Conservation (phyloP, 2,888 invertebrate genomes). For the Steinernema scapterisci region DNA sequence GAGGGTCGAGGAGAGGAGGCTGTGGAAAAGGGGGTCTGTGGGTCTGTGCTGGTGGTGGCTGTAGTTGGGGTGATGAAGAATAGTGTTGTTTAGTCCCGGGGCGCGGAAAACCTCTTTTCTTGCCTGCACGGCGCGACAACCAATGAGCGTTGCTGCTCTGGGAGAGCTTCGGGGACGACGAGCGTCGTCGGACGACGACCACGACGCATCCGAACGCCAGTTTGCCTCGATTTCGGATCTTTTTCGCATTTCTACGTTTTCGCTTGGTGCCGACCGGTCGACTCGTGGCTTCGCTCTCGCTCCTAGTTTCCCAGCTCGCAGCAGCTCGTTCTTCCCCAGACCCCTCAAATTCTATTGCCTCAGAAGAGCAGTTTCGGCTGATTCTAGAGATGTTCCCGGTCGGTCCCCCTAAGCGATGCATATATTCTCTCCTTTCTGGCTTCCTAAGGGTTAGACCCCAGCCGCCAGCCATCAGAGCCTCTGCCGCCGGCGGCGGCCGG, state of each 20-base stretch:
- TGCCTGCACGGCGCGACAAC: too few species aligned
- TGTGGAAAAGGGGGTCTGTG: too few species aligned
- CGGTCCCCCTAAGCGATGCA: too few species aligned
- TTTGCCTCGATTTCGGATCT: conserved; percentile 31
- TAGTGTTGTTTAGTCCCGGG: conserved; percentile 23
- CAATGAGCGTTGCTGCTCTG: too few species aligned
- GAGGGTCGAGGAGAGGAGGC: too few species aligned
- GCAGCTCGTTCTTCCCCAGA: neutral
- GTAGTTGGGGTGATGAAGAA: neutral
- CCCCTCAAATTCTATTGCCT: too few species aligned
- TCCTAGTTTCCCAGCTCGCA: neutral
- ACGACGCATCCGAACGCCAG: neutral
- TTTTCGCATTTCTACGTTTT: conserved; percentile 26
- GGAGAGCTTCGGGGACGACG: too few species aligned
- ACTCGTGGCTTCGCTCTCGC: conserved; percentile 1
- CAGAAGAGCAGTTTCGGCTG: too few species aligned
- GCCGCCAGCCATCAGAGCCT: too few species aligned
- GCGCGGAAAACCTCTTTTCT: conserved; percentile 15
- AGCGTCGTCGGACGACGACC: too few species aligned
- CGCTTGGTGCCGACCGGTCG: conserved; percentile 30
- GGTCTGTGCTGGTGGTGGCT: neutral
- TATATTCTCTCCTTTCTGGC: conserved; percentile 3
- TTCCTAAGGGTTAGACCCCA: neutral
- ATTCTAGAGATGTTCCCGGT: too few species aligned
- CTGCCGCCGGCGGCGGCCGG: neutral